These are phyloP conservation scores for Drosophila tsacasi DNA, from an alignment of 1,140 invertebrate species.

Conservation along the genomic window DNA sequence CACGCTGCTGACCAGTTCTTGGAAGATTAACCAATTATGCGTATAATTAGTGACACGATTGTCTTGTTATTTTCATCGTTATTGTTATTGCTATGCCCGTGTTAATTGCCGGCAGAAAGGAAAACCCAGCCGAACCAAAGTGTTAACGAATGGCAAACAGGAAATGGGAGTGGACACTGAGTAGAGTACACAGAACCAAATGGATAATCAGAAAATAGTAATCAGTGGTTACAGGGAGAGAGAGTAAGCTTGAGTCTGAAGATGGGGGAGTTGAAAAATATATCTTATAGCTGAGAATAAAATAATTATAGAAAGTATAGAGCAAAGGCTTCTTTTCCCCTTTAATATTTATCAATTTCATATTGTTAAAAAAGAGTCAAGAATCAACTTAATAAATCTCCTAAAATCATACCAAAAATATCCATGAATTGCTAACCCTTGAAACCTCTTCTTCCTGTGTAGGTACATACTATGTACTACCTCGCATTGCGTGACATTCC, in stretches of 20 bases:
- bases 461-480: constrained; percentile 4
- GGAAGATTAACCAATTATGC: constrained; percentile 83
- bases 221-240: not conserved
- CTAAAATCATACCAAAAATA: too few species aligned
- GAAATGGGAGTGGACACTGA: constrained; percentile 34
- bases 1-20: constrained; percentile 62
- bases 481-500: constrained; percentile 48
- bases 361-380: too few species aligned
- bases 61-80: constrained; percentile 68
- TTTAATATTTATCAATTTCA: too few species aligned
- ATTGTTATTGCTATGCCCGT: constrained; percentile 69
- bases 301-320: not conserved
- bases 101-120: constrained; percentile 74
- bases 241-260: too few species aligned
- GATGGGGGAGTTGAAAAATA: not conserved
- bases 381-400: too few species aligned
- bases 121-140: constrained; percentile 58
- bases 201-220: not conserved
- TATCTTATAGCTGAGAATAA: not conserved
- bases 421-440: not conserved
- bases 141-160: constrained; percentile 74
- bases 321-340: not conserved
- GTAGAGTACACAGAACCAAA: constrained; percentile 7
- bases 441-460: not conserved
- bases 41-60: constrained; percentile 84